Evolutionary conservation across 2,113 vertebrate species (phyloP).

Genomic region (Spea multiplicata): DNA sequence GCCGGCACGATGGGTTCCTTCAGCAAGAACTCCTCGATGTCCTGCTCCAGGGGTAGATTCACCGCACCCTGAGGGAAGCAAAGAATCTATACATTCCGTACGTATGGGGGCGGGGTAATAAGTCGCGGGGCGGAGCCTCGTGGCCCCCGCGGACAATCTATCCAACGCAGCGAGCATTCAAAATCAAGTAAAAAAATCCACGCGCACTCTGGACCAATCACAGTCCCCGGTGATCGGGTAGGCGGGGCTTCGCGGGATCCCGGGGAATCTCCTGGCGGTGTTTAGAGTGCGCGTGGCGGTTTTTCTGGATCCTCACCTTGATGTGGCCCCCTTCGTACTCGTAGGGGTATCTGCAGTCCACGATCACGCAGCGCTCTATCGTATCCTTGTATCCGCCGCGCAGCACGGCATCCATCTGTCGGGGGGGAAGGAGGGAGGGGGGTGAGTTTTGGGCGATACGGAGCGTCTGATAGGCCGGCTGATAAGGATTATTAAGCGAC

Average conservation of each 20-base stretch:
- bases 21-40: constrained; percentile 76
- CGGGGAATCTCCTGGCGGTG: too few relatives aligned
- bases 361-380: constrained; percentile 75
- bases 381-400: constrained; percentile 66
- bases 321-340: constrained; percentile 91
- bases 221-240: not conserved
- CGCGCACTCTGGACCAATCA: too few relatives aligned
- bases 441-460: too few relatives aligned
- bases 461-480: too few relatives aligned
- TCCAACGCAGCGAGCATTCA: too few relatives aligned
- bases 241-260: too few relatives aligned
- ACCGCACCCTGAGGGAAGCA: constrained; percentile 69
- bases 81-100: not conserved
- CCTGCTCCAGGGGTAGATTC: constrained; percentile 84
- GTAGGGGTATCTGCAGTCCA: constrained; percentile 91
- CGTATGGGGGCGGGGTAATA: too few relatives aligned
- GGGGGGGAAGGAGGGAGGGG: not conserved
- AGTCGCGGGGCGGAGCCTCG: too few relatives aligned
- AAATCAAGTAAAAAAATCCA: too few relatives aligned
- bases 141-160: too few relatives aligned
- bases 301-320: constrained; percentile 68
- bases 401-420: constrained; percentile 79
- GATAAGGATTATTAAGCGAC: too few relatives aligned
- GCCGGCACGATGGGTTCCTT: constrained; percentile 64
- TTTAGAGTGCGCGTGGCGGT: not conserved